Evolutionary conservation across 2,888 invertebrate genomes (phyloP), one percentile per base, ranked within the genome.

Genomic region (Euproctis similis): DNA sequence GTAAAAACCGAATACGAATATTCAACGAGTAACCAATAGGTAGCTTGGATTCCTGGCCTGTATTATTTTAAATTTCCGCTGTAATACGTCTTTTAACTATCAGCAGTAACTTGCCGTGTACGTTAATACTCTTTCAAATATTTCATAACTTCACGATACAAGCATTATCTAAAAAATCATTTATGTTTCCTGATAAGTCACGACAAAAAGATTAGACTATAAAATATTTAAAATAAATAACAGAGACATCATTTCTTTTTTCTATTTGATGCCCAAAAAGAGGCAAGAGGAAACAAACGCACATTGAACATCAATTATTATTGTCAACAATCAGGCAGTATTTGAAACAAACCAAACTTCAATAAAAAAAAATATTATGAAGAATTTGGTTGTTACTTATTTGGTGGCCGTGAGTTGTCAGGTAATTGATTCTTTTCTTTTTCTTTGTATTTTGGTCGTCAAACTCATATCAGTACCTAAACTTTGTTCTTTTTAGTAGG

Each of bases 201-300:
- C 46, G 50, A 30, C 21, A 8, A 3, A 2, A 2, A 17, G 50
- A 47, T 52, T 50, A 33, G 4, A n/a, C n/a, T n/a, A n/a, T n/a
- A n/a, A n/a, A n/a, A n/a, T n/a, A 1, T 2, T 10, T n/a, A 4
- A 7, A 26, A 24, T 46, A 43, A 47, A 50, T 52, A 42, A 24
- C 30, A 35, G 34, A 23, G 22, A 12, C 18, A 8, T 24, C 29
- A 8, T 21, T n/a, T 10, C n/a, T 9, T 13, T 8, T 26, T 29
- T 31, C n/a, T n/a, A 31, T 24, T 39, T 12, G 7, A 22, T 10
- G 8, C 3, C n/a, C 10, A 2, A 8, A 10, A 21, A 10, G 4
- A 4, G 19, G 21, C 4, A 8, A n/a, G 2, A 3, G 21, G 21
- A 10, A 21, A 10, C 10, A 7, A 14, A 14, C 4, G 14, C 14